Conservation (phyloP, 2,113 vertebrate species). For the Prionailurus bengalensis region DNA sequence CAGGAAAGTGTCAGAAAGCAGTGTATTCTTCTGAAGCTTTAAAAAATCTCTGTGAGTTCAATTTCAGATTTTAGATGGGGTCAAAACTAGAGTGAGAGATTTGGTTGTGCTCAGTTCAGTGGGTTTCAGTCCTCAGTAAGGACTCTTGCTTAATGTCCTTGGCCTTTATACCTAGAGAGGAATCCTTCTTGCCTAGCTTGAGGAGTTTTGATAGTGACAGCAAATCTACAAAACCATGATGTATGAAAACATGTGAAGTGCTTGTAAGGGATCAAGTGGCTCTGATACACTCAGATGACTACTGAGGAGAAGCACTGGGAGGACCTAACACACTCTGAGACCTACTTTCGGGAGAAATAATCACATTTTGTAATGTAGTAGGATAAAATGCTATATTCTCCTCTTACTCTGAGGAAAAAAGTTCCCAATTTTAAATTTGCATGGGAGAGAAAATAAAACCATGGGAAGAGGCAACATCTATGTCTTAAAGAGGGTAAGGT, state of each 20-base stretch:
- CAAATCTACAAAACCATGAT: not conserved
- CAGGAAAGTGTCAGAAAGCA: constrained; percentile 24
- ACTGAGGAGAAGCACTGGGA: not conserved
- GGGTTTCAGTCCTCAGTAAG: not conserved
- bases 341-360: not conserved
- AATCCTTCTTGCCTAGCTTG: not conserved
- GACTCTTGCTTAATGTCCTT: not conserved
- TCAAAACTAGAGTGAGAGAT: not conserved
- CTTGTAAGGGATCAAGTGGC: not conserved
- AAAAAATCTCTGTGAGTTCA: not conserved
- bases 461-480: not conserved
- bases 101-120: not conserved
- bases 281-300: not conserved
- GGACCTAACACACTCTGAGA: not conserved
- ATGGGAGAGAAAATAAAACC: not conserved
- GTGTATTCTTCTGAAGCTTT: constrained; percentile 12
- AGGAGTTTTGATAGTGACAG: not conserved
- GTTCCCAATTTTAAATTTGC: constrained; percentile 18
- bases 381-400: not conserved
- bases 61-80: not conserved
- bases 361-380: not conserved
- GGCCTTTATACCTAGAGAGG: constrained; percentile 9
- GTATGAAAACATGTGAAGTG: not conserved
- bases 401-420: not conserved
- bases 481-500: not conserved